phyloP scores from a whole-genome alignment of 2,888 invertebrate genomes.

The Polyommatus icarus region DNA sequence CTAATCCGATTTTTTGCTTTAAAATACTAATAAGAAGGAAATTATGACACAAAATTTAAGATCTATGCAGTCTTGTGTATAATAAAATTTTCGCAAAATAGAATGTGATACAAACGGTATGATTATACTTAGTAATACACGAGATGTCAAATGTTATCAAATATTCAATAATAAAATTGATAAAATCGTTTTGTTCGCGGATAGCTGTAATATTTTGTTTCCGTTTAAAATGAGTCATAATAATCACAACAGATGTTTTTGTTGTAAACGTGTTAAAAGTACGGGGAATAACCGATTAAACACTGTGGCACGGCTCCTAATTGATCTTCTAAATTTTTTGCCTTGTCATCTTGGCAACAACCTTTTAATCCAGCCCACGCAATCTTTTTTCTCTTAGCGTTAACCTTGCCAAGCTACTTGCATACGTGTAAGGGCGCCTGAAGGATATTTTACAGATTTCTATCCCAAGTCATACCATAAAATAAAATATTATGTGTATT shows the following conservation, averaged over 20 bases:
- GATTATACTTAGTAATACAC: slow-evolving; percentile 31
- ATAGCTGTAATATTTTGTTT: slow-evolving; percentile 8
- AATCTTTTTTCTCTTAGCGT: not conserved
- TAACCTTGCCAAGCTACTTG: not conserved
- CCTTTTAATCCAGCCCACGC: not conserved
- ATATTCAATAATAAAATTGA: slow-evolving; percentile 10
- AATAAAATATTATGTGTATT: too few relatives aligned
- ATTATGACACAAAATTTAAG: not conserved
- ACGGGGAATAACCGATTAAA: not conserved
- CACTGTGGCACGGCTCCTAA: not conserved
- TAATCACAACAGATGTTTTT: slow-evolving; percentile 1
- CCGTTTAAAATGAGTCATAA: not conserved
- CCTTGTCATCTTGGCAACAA: not conserved
- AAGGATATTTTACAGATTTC: not conserved
- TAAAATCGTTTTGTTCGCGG: not conserved
- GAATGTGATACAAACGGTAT: slow-evolving; percentile 7
- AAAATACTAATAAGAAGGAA: too few relatives aligned
- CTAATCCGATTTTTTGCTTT: too few relatives aligned
- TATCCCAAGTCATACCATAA: too few relatives aligned
- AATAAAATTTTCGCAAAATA: not conserved
- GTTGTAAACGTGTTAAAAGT: not conserved
- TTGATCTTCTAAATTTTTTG: too few relatives aligned
- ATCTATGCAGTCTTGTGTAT: not conserved
- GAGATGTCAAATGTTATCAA: slow-evolving; percentile 6
- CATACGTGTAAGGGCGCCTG: not conserved